phyloP scores from a whole-genome alignment of 2,113 vertebrate genomes.

The Silurus meridionalis region DNA sequence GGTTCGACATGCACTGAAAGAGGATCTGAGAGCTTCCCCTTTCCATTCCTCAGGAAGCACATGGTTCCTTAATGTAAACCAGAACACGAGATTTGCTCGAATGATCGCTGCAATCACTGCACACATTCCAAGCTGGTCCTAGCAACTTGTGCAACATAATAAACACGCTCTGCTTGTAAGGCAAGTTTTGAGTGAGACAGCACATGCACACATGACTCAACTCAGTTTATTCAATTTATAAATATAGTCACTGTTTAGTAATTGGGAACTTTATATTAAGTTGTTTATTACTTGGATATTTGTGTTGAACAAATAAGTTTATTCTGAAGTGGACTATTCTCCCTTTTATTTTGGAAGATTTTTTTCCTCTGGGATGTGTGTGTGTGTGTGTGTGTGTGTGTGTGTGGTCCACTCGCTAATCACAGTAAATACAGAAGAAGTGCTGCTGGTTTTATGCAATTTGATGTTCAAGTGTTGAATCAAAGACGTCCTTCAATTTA shows the following conservation, averaged over 20 bases:
- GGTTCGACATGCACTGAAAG: constrained; percentile 6
- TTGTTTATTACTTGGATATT: neutral
- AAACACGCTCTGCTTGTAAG: neutral
- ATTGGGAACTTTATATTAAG: no score
- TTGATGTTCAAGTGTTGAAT: neutral
- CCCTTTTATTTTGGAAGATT: neutral
- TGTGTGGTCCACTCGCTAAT: neutral
- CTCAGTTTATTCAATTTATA: neutral
- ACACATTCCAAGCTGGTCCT: neutral
- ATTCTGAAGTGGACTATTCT: no score
- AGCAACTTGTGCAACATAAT: neutral
- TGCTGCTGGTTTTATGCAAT: neutral
- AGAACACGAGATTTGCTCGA: neutral
- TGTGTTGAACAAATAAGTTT: neutral
- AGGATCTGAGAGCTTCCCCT: constrained; percentile 9
- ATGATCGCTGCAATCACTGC: neutral
- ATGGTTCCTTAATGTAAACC: constrained; percentile 20
- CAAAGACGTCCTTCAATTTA: no score
- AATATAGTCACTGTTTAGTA: neutral
- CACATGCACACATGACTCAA: neutral
- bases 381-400: no score
- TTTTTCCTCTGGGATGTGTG: neutral
- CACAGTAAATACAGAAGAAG: neutral
- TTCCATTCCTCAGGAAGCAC: constrained; percentile 20
- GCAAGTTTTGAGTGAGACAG: neutral